Base-by-base conservation (phyloP, 2,797 vertebrate genomes). In the Ctenosaura bakeri region DNA sequence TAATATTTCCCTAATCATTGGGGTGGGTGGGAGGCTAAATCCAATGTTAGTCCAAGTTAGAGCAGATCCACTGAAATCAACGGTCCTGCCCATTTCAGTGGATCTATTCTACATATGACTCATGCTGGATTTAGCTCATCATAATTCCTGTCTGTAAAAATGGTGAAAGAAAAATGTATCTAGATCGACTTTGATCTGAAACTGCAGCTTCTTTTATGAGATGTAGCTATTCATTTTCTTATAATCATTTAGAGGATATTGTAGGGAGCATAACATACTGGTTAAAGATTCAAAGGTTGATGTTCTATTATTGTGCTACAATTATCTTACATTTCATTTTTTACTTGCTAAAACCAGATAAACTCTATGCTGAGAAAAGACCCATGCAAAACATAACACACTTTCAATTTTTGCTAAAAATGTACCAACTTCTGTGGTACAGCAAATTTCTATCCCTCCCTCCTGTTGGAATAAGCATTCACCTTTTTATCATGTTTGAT, bases 301-400 rank as follows among this genome's bases (percentile, higher is more conserved):
- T 46, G 42, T 46, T 46, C 42, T 46, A 46, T 46, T 46, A 46
- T 46, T 46, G 42, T 46, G 42, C 4, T 46, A 46, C 42, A 46
- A 46, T 46, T 46, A 46, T 46, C 42, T 26, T 54, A 29, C 24
- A 71, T 73, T 82, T 82, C 56, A 88, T 82, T 88, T 81, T 81
- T 8, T 82, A 59, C 9, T 38, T 73, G n/a, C 22, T 50, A 71
- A 66, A 80, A 24, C 80, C 22, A 13, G 22, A 69, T 46, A 80
- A 88, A 26, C 26, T 14, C 12, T 59, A 79, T 79, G 8, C 46
- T 35, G 35, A 52, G 38, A 66, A 62, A 32, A 64, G 18, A n/a
- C 8, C n/a, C 80, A 46, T 6, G 29, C 35, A 71, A 50, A 71
- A 42, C 29, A 24, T 52, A 62, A 46, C 59, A 32, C 50, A 46